A percentile compares a stretch with the other conserved stretches of the same genome.
These are phyloP conservation scores for Rhynchotus rufescens DNA, from an alignment of 2,797 vertebrate genomes.

Conservation along the genomic window DNA sequence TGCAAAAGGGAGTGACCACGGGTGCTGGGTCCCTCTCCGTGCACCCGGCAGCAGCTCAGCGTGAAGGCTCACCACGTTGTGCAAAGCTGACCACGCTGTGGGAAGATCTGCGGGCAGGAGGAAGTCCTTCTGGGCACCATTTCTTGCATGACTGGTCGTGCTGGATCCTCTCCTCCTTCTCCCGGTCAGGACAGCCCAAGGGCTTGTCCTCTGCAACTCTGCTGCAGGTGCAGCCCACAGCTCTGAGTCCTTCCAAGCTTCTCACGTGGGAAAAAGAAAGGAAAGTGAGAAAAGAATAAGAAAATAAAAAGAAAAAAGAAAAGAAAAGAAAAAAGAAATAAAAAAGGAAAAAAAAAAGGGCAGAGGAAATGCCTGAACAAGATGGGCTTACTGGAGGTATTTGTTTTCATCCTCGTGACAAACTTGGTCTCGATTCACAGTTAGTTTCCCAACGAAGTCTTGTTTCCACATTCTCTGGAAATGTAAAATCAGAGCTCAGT, in stretches of 20 bases:
- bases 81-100: neutral
- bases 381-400: neutral
- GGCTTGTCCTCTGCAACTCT: neutral
- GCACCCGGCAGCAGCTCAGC: accelerated
- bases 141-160: neutral
- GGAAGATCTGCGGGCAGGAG: neutral
- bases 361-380: neutral
- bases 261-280: neutral
- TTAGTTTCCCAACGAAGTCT: neutral
- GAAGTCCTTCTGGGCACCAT: neutral
- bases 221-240: neutral
- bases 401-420: neutral
- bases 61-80: neutral
- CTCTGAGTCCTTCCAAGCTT: neutral
- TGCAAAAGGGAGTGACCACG: neutral
- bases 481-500: neutral
- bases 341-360: neutral
- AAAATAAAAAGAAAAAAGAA: too few relatives aligned
- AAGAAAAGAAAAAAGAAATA: too few relatives aligned
- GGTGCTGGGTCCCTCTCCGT: neutral
- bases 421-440: neutral
- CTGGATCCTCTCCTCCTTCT: neutral
- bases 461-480: neutral
- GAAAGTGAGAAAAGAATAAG: neutral
- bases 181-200: neutral